Evolutionary conservation across 2,113 vertebrate genomes (phyloP), one percentile per base, ranked within the genome.

Genomic region (Zeus faber): DNA sequence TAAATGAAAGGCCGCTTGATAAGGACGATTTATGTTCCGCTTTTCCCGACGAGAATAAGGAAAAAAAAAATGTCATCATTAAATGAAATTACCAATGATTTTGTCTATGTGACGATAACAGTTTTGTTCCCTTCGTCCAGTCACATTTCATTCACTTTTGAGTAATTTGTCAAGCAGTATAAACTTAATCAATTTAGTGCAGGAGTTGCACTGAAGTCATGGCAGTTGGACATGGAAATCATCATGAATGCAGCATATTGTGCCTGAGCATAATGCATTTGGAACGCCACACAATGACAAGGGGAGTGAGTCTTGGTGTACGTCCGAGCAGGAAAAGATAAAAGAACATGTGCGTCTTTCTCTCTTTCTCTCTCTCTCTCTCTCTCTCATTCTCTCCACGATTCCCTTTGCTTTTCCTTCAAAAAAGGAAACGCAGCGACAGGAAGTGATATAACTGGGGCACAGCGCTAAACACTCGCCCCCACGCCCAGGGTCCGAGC

Each of bases 391-490:
- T 76, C 75, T 85, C 72, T 76, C 61, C 25, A 55, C 66, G 64
- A 83, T 85, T 64, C n/a, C n/a, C n/a, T n/a, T n/a, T n/a, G n/a
- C n/a, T n/a, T n/a, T n/a, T n/a, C n/a, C n/a, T n/a, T n/a, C n/a
- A n/a, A n/a, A n/a, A 81, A 74, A 88, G 85, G 82, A 91, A 88
- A 77, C 66, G 85, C 83, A 63, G n/a, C n/a, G n/a, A 72, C 81
- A 90, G 91, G 91, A 91, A 92, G 91, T 90, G 72, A 89, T 83
- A 78, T 65, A 83, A 92, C 70, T 74, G 78, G 70, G 81, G 71
- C n/a, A n/a, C 77, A 84, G 81, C 83, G 82, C 72, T 65, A 46
- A 25, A 11, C 57, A 1, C 43, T 33, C 79, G 86, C 88, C 87
- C 84, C n/a, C n/a, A n/a, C n/a, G n/a, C n/a, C n/a, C n/a, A n/a